Conservation (phyloP, 2,888 invertebrate genomes). For the Andrena bicolor region DNA sequence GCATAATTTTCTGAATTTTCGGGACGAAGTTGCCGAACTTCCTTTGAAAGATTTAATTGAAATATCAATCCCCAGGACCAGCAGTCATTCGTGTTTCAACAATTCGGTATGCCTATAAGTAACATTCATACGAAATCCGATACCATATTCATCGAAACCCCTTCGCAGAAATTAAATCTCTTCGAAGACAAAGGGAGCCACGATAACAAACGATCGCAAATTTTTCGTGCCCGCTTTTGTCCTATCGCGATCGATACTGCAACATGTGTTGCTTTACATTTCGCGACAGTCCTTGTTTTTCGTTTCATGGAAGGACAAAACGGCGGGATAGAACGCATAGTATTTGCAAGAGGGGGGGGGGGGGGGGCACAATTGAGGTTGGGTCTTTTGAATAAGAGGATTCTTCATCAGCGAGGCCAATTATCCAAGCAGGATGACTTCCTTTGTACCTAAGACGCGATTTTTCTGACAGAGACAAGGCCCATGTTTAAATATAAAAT, state of each 20-base stretch:
- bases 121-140: not conserved
- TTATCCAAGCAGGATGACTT: slow-evolving; percentile 31
- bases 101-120: not conserved
- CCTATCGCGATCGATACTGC: slow-evolving; percentile 5
- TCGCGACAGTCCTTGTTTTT: not conserved
- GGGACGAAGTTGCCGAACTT: too few species aligned
- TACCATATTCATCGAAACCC: slow-evolving; percentile 12
- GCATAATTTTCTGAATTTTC: too few species aligned
- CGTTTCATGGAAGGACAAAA: not conserved
- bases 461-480: slow-evolving; percentile 7
- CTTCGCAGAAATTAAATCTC: slow-evolving; percentile 32
- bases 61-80: too few species aligned
- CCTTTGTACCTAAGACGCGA: slow-evolving; percentile 7
- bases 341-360: too few species aligned
- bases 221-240: not conserved
- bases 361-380: slow-evolving; percentile 1
- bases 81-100: too few species aligned
- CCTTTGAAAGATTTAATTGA: too few species aligned
- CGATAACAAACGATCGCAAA: slow-evolving; percentile 30
- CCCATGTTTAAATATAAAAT: slow-evolving; percentile 13
- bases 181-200: slow-evolving; percentile 18
- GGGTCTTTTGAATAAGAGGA: slow-evolving; percentile 9
- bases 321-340: not conserved
- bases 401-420: slow-evolving; percentile 20
- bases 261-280: slow-evolving; percentile 1